These are phyloP conservation scores for Pterois miles DNA, from an alignment of 2,797 vertebrate species.

Conservation along the genomic window DNA sequence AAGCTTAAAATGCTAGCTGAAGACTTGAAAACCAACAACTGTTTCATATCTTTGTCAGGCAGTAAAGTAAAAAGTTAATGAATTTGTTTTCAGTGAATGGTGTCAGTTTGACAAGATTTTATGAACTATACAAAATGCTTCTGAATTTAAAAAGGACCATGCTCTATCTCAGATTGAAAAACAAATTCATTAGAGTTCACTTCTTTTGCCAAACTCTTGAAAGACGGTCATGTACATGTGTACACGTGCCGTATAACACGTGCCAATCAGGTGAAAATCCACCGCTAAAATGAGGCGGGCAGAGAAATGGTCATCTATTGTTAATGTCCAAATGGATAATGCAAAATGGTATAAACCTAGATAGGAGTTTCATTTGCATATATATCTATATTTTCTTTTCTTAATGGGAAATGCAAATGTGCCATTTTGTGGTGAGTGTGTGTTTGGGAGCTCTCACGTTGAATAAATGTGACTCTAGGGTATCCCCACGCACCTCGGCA, in stretches of 20 bases:
- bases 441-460: constrained; percentile 80
- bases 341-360: constrained; percentile 77
- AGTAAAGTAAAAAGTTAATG: neutral
- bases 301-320: constrained; percentile 80
- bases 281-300: constrained; percentile 37
- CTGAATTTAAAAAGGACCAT: constrained; percentile 5
- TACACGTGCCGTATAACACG: constrained; percentile 22
- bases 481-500: constrained; percentile 87
- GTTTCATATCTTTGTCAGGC: neutral
- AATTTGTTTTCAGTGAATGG: neutral
- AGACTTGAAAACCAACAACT: neutral
- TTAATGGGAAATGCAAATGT: constrained; percentile 90
- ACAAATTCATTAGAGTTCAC: neutral
- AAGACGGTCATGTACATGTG: neutral
- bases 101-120: constrained; percentile 1
- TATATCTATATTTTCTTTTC: constrained; percentile 86
- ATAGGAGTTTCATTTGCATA: constrained; percentile 85
- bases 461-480: constrained; percentile 89
- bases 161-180: neutral
- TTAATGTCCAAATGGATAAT: constrained; percentile 78
- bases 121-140: constrained; percentile 9
- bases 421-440: constrained; percentile 83
- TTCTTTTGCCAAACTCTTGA: constrained; percentile 23
- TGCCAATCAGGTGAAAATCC: constrained; percentile 61
- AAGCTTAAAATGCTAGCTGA: neutral